These are phyloP conservation scores for Folsomia manolachei DNA, from an alignment of 2,888 invertebrate genomes.

Conservation along the genomic window DNA sequence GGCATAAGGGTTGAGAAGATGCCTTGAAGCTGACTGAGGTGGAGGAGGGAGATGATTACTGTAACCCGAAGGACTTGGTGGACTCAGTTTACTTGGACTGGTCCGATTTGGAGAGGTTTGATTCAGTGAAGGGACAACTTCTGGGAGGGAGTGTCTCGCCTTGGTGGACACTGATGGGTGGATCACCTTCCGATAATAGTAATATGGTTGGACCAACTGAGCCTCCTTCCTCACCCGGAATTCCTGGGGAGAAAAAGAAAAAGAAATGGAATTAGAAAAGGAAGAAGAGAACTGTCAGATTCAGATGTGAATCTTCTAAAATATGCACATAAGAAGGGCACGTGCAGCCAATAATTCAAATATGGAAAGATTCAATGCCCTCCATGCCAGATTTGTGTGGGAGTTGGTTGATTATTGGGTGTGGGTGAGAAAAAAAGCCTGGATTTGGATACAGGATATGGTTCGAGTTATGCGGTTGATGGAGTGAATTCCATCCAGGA, in stretches of 20 bases:
- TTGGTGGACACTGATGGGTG: constrained; percentile 6
- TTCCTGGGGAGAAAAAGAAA: not conserved
- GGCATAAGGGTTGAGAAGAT: not conserved
- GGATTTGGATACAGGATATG: too few relatives aligned
- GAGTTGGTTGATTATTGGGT: too few relatives aligned
- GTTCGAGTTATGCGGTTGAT: too few relatives aligned
- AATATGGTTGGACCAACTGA: constrained; percentile 13
- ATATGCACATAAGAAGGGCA: too few relatives aligned
- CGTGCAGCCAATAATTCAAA: too few relatives aligned
- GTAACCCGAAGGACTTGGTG: too few relatives aligned
- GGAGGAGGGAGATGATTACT: not conserved
- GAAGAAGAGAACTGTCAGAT: too few relatives aligned
- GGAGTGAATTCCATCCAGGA: too few relatives aligned
- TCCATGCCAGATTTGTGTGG: too few relatives aligned
- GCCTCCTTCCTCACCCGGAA: not conserved
- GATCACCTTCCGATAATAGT: constrained; percentile 5
- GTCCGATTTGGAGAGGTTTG: not conserved
- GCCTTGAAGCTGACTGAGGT: not conserved
- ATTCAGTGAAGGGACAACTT: not conserved
- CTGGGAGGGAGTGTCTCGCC: not conserved
- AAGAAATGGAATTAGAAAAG: not conserved
- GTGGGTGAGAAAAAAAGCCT: too few relatives aligned
- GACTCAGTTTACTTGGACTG: not conserved
- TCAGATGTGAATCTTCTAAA: too few relatives aligned
- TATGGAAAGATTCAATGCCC: too few relatives aligned